Evolutionary conservation across 2,888 invertebrate genomes (phyloP), one percentile per base, ranked within the genome.

Genomic region (Drymonia ruficornis): DNA sequence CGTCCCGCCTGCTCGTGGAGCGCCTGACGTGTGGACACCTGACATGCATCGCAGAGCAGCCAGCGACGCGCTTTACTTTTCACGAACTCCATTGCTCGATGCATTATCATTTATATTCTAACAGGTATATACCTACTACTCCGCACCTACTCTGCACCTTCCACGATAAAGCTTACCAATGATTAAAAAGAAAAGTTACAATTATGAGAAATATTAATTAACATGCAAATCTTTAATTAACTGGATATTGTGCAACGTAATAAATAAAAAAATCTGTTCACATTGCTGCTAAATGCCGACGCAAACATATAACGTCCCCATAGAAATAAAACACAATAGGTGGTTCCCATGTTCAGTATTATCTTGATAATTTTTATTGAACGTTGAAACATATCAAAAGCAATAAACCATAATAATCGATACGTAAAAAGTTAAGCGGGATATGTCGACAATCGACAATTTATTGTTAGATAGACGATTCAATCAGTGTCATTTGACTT

Each of bases 401-500:
- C 55, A 64, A 68, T 70, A 68, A 61, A 66, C 34, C 52, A 45
- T 58, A 75, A 72, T 72, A 67, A 71, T 73, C 46, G 64, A 65
- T 58, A 54, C 59, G 72, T 71, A 74, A 77, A 77, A n/a, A n/a
- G n/a, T n/a, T n/a, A 79, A 73, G 62, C 51, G 66, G 73, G 63
- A 65, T 67, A 65, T 63, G 66, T 67, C 61, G 70, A 85, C 84
- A 87, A 87, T 86, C 63, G 80, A 63, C 16, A 19, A 19, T 43
- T 43, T 40, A 40, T 40, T 16, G 12, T 60, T 67, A 69, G 80
- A 87, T 83, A 74, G 80, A 78, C 67, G 73, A 77, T 80, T 81
- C 83, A 86, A 87, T 88, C 87, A 78, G 75, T 75, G 80, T 78
- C 73, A 83, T 86, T 86, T 65, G 61, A 72, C 72, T 77, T 84